These are phyloP conservation scores for Chanos chanos DNA, from an alignment of 2,797 vertebrate species.

Conservation along the genomic window DNA sequence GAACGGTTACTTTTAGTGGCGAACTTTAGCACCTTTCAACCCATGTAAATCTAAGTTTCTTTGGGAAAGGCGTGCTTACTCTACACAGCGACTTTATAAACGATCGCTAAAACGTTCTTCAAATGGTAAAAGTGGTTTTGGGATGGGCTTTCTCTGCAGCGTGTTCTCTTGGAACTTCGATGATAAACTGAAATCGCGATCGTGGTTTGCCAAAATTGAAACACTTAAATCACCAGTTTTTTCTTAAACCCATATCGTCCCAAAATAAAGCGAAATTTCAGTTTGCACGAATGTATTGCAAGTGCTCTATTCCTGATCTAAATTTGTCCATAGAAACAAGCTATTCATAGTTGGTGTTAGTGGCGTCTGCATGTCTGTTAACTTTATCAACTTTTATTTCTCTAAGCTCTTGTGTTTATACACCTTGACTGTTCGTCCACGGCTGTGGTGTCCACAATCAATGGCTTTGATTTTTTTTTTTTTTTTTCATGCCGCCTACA, in stretches of 20 bases:
- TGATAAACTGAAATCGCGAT: not conserved
- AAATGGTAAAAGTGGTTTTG: not conserved
- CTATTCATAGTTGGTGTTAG: conserved; percentile 72
- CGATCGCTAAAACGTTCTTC: no score
- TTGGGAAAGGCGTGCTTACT: no score
- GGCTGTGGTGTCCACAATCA: not conserved
- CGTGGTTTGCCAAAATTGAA: not conserved
- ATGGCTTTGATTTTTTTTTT: not conserved
- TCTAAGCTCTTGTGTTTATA: not conserved
- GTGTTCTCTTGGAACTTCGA: not conserved
- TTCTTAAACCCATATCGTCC: not conserved
- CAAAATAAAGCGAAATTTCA: not conserved
- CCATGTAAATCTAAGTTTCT: no score
- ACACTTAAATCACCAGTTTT: not conserved
- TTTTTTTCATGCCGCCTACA: no score
- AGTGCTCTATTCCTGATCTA: conserved; percentile 59
- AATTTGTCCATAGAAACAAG: conserved; percentile 73
- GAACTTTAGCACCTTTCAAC: no score
- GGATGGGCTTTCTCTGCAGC: not conserved
- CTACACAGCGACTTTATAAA: no score
- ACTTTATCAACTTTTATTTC: conserved; percentile 45
- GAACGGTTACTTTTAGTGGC: not conserved
- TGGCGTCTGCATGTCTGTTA: conserved; percentile 45
- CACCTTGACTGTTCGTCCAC: not conserved
- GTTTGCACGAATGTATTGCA: conserved; percentile 15